Conservation (phyloP, 2,888 invertebrate species). For the Cyrtodaria siliqua region DNA sequence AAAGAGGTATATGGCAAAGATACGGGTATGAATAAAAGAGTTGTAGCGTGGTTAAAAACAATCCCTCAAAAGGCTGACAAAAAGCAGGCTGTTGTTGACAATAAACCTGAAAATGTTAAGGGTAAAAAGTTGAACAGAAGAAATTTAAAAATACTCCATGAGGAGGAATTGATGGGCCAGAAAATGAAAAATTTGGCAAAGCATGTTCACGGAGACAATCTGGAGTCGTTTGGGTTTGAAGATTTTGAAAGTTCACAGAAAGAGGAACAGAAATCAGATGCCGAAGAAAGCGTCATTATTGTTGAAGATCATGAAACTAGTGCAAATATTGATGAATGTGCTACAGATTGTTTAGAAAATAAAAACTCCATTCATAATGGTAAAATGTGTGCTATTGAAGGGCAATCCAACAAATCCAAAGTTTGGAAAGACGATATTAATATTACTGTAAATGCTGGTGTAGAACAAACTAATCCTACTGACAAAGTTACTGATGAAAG, state of each 20-base stretch:
- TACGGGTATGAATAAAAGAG: conserved; percentile 29
- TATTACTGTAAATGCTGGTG: conserved; percentile 7
- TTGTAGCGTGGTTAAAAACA: conserved; percentile 47
- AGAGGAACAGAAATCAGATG: conserved; percentile 2
- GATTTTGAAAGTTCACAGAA: conserved; percentile 13
- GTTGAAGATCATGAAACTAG: conserved; percentile 2
- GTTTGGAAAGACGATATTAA: conserved; percentile 7
- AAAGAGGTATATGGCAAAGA: conserved; percentile 22
- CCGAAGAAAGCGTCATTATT: conserved; percentile 3
- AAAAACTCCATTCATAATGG: conserved; percentile 7
- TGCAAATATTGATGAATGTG: conserved; percentile 17
- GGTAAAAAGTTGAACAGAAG: conserved; percentile 11
- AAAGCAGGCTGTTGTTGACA: too few relatives aligned
- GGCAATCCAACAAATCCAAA: neutral
- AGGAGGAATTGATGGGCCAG: conserved; percentile 42
- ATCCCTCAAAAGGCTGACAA: too few relatives aligned
- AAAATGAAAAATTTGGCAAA: conserved; percentile 39
- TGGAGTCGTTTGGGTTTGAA: neutral
- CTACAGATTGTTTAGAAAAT: conserved; percentile 8
- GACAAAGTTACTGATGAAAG: neutral
- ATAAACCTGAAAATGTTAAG: too few relatives aligned
- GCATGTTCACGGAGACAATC: neutral
- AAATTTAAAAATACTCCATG: neutral
- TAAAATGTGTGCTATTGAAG: conserved; percentile 12
- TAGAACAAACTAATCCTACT: neutral